Evolutionary conservation across 2,797 vertebrate species (phyloP).

Genomic region (Acanthis flammea): DNA sequence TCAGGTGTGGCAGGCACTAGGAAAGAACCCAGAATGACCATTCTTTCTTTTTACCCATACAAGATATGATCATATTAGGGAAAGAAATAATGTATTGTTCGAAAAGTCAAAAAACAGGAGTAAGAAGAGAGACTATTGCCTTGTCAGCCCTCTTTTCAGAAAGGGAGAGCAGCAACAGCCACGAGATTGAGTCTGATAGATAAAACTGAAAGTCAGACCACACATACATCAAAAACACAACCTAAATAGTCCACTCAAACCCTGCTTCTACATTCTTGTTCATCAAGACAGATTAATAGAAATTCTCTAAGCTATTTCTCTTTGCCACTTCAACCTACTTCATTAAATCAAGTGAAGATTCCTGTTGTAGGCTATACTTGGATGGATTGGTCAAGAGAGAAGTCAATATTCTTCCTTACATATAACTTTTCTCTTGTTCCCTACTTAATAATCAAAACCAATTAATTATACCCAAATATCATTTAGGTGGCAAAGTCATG

Average conservation of each 20-base stretch:
- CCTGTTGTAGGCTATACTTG: neutral
- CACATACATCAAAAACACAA: neutral
- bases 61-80: neutral
- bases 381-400: neutral
- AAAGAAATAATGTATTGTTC: neutral
- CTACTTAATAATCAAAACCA: neutral
- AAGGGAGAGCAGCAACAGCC: neutral
- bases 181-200: neutral
- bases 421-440: neutral
- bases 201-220: neutral
- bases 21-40: neutral
- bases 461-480: neutral
- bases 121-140: neutral
- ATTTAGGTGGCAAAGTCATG: neutral
- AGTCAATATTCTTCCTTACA: neutral
- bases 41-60: neutral
- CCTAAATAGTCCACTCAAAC: accelerated
- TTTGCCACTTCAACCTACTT: neutral
- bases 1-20: neutral
- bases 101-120: neutral
- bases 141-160: neutral
- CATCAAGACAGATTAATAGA: neutral
- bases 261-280: neutral
- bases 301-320: neutral
- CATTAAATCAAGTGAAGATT: neutral